Conservation (phyloP, 2,113 vertebrate species). For the Athene noctua region DNA sequence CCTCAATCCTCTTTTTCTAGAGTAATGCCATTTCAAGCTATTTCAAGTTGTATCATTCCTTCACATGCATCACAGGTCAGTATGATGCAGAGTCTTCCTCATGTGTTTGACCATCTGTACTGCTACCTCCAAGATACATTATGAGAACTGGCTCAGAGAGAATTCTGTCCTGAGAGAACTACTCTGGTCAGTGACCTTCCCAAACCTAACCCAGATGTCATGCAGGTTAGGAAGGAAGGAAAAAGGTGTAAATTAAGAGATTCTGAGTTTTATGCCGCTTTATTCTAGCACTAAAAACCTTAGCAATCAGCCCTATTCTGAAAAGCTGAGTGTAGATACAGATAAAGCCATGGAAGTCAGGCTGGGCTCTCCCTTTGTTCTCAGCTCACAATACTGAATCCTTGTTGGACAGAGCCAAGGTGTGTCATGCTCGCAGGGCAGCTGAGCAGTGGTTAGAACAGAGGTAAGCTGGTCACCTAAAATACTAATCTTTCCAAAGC, state of each 20-base stretch:
- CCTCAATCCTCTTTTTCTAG: neutral
- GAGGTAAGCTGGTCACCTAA: neutral
- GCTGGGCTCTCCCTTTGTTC: neutral
- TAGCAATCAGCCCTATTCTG: neutral
- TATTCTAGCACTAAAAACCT: neutral
- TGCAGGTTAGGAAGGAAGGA: neutral
- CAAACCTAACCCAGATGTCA: neutral
- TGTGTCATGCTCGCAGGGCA: neutral
- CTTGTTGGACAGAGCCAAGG: rapidly evolving
- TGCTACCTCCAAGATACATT: neutral
- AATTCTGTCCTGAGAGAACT: neutral
- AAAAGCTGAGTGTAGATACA: neutral
- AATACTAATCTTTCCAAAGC: neutral
- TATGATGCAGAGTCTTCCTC: neutral
- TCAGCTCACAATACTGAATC: neutral
- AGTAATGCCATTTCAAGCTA: neutral
- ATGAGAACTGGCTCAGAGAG: neutral
- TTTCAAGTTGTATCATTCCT: neutral
- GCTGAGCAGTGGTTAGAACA: neutral
- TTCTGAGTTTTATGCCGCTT: neutral
- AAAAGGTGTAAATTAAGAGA: neutral
- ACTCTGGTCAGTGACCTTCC: neutral
- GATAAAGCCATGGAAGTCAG: neutral
- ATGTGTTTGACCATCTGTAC: neutral
- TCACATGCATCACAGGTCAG: neutral